Base-by-base conservation (phyloP, 1,140 invertebrate genomes). In the Lasioglossum albipes region DNA sequence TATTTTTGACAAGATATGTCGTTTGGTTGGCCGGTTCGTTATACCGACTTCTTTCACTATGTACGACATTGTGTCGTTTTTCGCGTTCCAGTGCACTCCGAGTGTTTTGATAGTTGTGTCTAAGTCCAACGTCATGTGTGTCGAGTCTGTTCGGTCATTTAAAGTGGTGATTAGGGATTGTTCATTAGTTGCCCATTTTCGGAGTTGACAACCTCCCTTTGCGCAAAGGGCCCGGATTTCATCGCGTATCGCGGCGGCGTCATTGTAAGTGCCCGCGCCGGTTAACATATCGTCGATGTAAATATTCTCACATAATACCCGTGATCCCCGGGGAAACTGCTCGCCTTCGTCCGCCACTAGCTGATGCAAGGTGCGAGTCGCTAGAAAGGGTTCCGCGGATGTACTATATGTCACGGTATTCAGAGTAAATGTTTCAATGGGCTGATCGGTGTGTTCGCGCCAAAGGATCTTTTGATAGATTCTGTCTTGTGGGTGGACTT, bases 281-380 rank as follows among this genome's bases (percentile, higher is more conserved):
- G 89, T 86, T 4, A 94, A 70, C 10, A 91, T 70, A 84, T 94
- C 92, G 75, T 94, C 92, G 7, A 94, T 88, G 81, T 93, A 94
- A 75, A 93, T 91, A 79, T 92, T 87, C 27, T 83, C 85, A 12
- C 54, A 18, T 22, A 93, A 88, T 6, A 88, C 82, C 31, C 86
- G 57, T 52, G 82, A 49, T 41, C 84, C 89, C 10, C 64, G 54
- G 42, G 90, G 85, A 86, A 78, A 90, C 0, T 73, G 69, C 2
- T 67, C 7, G 41, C 57, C 81, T 76, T 87, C 81, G 71, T 91
- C 90, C 62, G 36, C 75, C 2, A 79, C 87, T 0, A 90, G 70
- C 83, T 89, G 89, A 10, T 85, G n/a, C 7, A 94, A 52, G 79
- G 65, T 81, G 41, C 85, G 49, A 12, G 83, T 89, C 10, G 91